Evolutionary conservation across 2,797 vertebrate genomes (phyloP).

Genomic region (Hippoglossus hippoglossus): DNA sequence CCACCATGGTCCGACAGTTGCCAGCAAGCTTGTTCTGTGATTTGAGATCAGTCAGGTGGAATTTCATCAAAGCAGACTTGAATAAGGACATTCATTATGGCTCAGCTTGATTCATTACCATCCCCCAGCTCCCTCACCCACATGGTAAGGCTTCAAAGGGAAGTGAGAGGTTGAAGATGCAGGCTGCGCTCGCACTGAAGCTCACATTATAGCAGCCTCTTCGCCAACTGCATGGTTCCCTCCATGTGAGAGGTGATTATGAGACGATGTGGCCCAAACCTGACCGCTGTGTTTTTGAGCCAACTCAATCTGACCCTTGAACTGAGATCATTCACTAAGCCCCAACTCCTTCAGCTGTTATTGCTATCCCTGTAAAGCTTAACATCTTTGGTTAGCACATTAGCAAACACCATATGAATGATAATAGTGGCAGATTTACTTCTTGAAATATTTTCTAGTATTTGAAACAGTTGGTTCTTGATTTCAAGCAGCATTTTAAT

Average conservation of each 20-base stretch:
- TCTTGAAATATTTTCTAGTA: not conserved
- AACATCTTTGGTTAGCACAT: not conserved
- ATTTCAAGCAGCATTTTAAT: not conserved
- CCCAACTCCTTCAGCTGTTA: not conserved
- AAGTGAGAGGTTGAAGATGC: conserved; percentile 56
- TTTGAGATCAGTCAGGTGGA: conserved; percentile 77
- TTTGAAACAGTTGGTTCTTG: not conserved
- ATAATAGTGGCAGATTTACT: not conserved
- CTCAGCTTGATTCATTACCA: conserved; percentile 72
- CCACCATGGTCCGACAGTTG: conserved; percentile 47
- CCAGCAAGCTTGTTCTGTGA: conserved; percentile 64
- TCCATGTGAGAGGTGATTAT: conserved; percentile 36
- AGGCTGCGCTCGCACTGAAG: conserved; percentile 40
- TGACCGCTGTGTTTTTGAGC: conserved; percentile 6
- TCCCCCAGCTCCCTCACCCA: conserved; percentile 53
- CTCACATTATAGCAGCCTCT: conserved; percentile 49
- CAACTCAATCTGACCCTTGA: conserved; percentile 11
- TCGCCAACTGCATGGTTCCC: conserved; percentile 24
- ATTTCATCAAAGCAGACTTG: conserved; percentile 74
- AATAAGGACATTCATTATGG: conserved; percentile 71
- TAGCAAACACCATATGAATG: too few species aligned
- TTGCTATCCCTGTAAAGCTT: not conserved
- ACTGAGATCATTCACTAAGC: not conserved
- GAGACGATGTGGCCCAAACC: not conserved
- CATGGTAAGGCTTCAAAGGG: conserved; percentile 68